Conservation (phyloP, 2,113 vertebrate species). For the Mormyrus iriodes region DNA sequence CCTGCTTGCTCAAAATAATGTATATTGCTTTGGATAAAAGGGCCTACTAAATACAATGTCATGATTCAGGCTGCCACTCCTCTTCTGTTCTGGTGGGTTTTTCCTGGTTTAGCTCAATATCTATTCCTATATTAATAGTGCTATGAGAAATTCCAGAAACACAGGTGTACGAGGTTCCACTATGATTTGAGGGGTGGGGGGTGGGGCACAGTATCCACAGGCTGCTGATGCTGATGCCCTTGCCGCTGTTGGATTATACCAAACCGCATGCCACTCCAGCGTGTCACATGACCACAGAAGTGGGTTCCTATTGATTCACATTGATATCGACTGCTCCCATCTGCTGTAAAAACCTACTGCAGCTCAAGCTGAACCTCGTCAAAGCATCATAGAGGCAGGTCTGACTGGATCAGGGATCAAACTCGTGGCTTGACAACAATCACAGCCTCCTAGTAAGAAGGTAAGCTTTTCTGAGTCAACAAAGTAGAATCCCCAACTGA, state of each 20-base stretch:
- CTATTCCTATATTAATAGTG: not conserved
- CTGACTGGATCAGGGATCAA: not conserved
- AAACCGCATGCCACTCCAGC: not conserved
- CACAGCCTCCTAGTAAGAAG: not conserved
- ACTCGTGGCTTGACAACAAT: not conserved
- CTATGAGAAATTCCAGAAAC: not conserved
- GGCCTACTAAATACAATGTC: not conserved
- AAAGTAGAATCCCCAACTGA: not conserved
- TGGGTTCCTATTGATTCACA: not conserved
- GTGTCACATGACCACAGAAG: not conserved
- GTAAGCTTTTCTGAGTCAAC: not conserved
- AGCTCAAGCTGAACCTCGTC: not conserved
- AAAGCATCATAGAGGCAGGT: not conserved
- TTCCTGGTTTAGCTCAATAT: not conserved
- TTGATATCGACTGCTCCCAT: not conserved
- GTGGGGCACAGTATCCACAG: not conserved
- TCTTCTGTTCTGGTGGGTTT: not conserved
- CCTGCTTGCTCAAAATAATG: not conserved
- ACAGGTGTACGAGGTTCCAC: not conserved
- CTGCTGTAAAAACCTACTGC: not conserved
- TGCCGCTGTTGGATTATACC: not conserved
- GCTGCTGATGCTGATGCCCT: not conserved
- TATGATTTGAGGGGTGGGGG: not conserved
- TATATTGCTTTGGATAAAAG: not conserved
- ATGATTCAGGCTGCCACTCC: not conserved